A percentile compares a stretch with the other conserved stretches of the same genome.
Evolutionary conservation across 2,888 invertebrate genomes (phyloP).

Genomic region (Acrobasis repandana): DNA sequence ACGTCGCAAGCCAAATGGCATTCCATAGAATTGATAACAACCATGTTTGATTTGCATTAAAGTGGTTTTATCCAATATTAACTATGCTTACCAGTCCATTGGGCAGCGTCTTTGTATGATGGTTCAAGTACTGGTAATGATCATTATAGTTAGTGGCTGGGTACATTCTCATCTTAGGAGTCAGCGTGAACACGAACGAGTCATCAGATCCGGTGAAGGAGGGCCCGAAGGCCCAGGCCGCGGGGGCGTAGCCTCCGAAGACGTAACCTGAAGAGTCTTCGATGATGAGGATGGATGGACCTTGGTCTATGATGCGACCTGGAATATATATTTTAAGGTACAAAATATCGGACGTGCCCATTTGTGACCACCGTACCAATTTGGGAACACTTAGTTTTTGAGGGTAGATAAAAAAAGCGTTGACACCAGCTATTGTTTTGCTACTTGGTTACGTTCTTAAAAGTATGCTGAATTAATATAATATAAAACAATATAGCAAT

Average conservation of each 20-base stretch:
- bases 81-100: conserved; percentile 90
- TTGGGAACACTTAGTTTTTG: too few species aligned
- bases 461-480: too few species aligned
- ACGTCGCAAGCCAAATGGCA: too few species aligned
- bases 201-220: conserved; percentile 89
- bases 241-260: conserved; percentile 95
- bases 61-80: too few species aligned
- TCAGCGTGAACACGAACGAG: conserved; percentile 92
- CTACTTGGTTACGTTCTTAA: too few species aligned
- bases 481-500: too few species aligned
- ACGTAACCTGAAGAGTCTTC: conserved; percentile 91
- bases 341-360: background rate
- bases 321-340: conserved; percentile 27
- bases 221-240: conserved; percentile 89
- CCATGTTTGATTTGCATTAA: too few species aligned
- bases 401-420: too few species aligned
- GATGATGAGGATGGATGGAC: conserved; percentile 91
- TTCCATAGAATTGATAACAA: too few species aligned
- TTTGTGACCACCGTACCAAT: too few species aligned
- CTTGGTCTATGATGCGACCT: conserved; percentile 90
- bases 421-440: too few species aligned
- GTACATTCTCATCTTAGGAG: conserved; percentile 91
- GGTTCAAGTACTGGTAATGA: conserved; percentile 96
- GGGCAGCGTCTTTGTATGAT: conserved; percentile 95
- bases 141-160: conserved; percentile 91